These are phyloP conservation scores for Myiothlypis coronata DNA, from an alignment of 2,797 vertebrate genomes.

Conservation along the genomic window DNA sequence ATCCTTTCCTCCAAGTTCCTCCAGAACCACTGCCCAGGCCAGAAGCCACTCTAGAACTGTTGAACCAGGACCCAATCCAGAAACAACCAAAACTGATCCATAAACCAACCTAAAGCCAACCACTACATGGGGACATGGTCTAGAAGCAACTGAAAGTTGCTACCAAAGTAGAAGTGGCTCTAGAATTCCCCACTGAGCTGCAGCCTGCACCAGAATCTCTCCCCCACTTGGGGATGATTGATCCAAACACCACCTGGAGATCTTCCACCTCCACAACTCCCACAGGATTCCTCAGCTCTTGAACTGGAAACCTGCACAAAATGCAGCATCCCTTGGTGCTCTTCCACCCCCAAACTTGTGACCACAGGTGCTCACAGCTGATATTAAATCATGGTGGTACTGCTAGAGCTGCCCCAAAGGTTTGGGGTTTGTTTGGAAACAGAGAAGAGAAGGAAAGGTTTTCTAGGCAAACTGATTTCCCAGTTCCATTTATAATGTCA, in stretches of 20 bases:
- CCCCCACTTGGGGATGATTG: rapidly evolving
- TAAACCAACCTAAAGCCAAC: background rate
- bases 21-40: background rate
- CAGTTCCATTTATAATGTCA: background rate
- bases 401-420: background rate
- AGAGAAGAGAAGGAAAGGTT: background rate
- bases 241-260: background rate
- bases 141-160: background rate
- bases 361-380: background rate
- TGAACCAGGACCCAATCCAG: background rate
- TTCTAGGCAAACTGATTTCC: background rate
- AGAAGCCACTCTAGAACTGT: background rate
- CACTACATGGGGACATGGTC: background rate
- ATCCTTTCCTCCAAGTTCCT: background rate
- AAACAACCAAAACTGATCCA: background rate
- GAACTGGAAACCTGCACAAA: background rate
- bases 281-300: background rate
- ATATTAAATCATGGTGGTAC: background rate
- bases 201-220: background rate
- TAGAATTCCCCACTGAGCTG: rapidly evolving
- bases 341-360: background rate
- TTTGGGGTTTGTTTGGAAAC: background rate
- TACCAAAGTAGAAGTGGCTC: background rate
- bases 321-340: background rate
- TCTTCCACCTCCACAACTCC: background rate